phyloP scores from a whole-genome alignment of 2,888 invertebrate species.

The Chalcosyrphus nemorum region DNA sequence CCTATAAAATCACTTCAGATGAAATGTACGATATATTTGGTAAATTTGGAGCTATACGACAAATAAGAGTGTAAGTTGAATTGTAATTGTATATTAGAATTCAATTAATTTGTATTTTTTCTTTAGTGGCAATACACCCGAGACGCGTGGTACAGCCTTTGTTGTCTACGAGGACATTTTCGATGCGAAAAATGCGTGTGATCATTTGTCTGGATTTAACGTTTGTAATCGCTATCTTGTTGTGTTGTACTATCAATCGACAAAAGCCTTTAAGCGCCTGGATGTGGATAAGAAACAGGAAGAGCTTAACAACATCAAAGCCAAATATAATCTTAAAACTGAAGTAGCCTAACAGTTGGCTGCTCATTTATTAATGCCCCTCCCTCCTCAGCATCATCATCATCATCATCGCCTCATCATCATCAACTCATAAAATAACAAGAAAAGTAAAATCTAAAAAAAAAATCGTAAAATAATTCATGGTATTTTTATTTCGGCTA shows the following conservation, averaged over 20 bases:
- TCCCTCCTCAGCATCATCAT: slow-evolving; percentile 28
- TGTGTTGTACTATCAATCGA: slow-evolving; percentile 98
- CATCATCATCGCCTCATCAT: slow-evolving; percentile 12
- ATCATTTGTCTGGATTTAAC: slow-evolving; percentile 99
- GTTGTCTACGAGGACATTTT: slow-evolving; percentile 99
- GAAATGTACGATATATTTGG: slow-evolving; percentile 99
- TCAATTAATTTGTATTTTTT: slow-evolving; percentile 59
- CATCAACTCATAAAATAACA: slow-evolving; percentile 62
- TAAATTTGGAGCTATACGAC: slow-evolving; percentile 99
- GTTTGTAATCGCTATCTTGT: slow-evolving; percentile 99
- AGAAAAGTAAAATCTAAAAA: slow-evolving; percentile 60
- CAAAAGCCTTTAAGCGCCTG: slow-evolving; percentile 97
- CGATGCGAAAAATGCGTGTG: slow-evolving; percentile 99
- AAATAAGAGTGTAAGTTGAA: slow-evolving; percentile 95
- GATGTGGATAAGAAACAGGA: slow-evolving; percentile 98
- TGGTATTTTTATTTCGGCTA: not conserved
- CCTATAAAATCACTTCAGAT: slow-evolving; percentile 99
- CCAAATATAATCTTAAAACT: slow-evolving; percentile 92
- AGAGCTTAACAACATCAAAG: slow-evolving; percentile 96
- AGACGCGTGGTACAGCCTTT: slow-evolving; percentile 99
- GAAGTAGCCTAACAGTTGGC: slow-evolving; percentile 76
- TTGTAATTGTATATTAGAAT: not conserved
- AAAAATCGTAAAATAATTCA: slow-evolving; percentile 30
- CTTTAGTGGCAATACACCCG: slow-evolving; percentile 96
- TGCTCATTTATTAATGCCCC: not conserved